These are phyloP conservation scores for Parapsyche elsis DNA, from an alignment of 1,140 invertebrate genomes.

Conservation along the genomic window DNA sequence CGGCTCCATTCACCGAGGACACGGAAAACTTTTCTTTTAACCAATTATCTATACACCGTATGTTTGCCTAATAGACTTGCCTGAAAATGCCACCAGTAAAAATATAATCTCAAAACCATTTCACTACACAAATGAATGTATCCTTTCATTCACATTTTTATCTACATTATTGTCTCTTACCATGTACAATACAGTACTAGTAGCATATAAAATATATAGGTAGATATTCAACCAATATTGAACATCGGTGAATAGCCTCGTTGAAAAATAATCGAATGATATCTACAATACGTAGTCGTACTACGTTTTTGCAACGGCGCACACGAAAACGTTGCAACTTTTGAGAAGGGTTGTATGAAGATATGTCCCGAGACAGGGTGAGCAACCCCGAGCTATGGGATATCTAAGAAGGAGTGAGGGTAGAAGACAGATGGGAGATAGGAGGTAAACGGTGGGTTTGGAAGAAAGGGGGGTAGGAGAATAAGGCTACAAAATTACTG, in stretches of 20 bases:
- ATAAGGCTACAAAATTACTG: neutral
- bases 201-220: too few relatives aligned
- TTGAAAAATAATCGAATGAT: too few relatives aligned
- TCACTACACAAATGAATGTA: too few relatives aligned
- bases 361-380: neutral
- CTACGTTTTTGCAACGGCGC: neutral
- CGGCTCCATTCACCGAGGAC: slow-evolving; percentile 3
- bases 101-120: neutral
- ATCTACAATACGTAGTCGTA: neutral
- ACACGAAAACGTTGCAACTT: slow-evolving; percentile 23
- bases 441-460: neutral
- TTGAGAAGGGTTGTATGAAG: slow-evolving; percentile 38
- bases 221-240: too few relatives aligned
- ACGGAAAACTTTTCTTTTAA: slow-evolving; percentile 2
- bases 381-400: neutral
- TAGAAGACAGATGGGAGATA: slow-evolving; percentile 14
- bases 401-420: neutral
- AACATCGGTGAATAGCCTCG: too few relatives aligned
- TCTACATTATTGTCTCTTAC: too few relatives aligned
- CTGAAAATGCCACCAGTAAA: neutral
- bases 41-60: slow-evolving; percentile 2
- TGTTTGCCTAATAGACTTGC: slow-evolving; percentile 5
- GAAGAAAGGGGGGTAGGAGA: neutral
- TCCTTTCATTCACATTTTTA: too few relatives aligned
- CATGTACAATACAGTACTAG: too few relatives aligned